Conservation (phyloP, 2,888 invertebrate genomes). For the Phyto melanocephala region DNA sequence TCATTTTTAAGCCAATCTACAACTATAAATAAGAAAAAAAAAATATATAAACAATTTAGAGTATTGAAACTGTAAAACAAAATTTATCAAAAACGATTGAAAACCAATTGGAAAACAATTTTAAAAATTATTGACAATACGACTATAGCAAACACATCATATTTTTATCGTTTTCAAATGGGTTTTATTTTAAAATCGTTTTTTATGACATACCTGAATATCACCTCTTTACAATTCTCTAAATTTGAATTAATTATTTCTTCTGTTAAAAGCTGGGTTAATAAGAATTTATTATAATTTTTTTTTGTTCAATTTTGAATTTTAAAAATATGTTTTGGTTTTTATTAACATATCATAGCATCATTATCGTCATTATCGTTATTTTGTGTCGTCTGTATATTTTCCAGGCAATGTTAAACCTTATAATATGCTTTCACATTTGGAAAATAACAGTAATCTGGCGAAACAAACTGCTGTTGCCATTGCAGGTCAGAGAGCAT, state of each 20-base stretch:
- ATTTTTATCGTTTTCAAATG: too few species aligned
- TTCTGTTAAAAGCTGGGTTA: not conserved
- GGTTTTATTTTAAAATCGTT: too few species aligned
- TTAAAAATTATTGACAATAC: too few species aligned
- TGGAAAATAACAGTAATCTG: constrained; percentile 78
- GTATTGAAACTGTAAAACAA: too few species aligned
- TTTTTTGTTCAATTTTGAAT: not conserved
- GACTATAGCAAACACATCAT: too few species aligned
- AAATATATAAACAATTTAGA: too few species aligned
- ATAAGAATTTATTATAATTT: not conserved
- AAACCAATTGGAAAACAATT: too few species aligned
- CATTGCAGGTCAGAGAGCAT: constrained; percentile 76
- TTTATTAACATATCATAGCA: constrained; percentile 9
- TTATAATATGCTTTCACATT: constrained; percentile 78
- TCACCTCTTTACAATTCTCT: too few species aligned
- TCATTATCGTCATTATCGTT: constrained; percentile 46
- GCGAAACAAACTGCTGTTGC: constrained; percentile 78
- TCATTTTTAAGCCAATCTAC: too few species aligned
- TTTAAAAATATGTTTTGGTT: not conserved
- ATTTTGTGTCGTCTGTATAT: constrained; percentile 66
- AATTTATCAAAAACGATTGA: too few species aligned
- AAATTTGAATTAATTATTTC: constrained; percentile 3
- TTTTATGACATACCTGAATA: too few species aligned
- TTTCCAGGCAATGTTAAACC: constrained; percentile 78
- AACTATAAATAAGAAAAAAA: too few species aligned